Percentiles rank a stretch among this genome's conserved stretches.
phyloP scores from a whole-genome alignment of 2,113 vertebrate species.

The Globicephala melas region DNA sequence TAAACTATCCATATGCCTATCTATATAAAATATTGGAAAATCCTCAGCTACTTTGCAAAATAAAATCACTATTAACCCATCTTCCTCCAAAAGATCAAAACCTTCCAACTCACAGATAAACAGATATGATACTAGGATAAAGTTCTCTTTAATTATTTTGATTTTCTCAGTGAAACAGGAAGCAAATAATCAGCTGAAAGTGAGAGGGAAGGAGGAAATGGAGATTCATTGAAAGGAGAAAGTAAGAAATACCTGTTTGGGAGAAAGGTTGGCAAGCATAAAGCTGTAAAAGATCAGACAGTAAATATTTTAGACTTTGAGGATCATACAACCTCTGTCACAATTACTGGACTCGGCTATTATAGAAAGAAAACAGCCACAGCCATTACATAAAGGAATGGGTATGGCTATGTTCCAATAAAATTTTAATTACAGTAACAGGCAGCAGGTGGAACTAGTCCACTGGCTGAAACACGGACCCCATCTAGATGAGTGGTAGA shows the following conservation, averaged over 20 bases:
- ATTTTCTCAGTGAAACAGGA: neutral
- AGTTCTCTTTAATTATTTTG: neutral
- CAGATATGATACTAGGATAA: neutral
- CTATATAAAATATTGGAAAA: neutral
- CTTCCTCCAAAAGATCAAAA: slow-evolving; percentile 20
- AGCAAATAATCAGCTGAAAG: neutral
- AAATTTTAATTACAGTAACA: neutral
- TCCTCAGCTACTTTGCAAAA: slow-evolving; percentile 15
- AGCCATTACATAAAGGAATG: neutral
- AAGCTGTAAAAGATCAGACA: neutral
- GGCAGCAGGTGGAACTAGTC: neutral
- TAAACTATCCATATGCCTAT: neutral
- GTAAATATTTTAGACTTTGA: neutral
- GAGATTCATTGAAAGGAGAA: neutral
- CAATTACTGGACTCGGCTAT: neutral
- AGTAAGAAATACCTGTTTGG: neutral
- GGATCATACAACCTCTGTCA: neutral
- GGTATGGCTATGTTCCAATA: neutral
- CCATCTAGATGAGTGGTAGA: neutral
- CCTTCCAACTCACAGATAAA: neutral
- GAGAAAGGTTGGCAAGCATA: neutral
- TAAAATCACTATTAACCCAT: neutral
- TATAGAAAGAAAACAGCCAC: neutral
- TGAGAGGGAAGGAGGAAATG: neutral
- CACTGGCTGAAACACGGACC: neutral